These are phyloP conservation scores for Cephus rjabovi DNA, from an alignment of 2,888 invertebrate genomes.

Conservation along the genomic window DNA sequence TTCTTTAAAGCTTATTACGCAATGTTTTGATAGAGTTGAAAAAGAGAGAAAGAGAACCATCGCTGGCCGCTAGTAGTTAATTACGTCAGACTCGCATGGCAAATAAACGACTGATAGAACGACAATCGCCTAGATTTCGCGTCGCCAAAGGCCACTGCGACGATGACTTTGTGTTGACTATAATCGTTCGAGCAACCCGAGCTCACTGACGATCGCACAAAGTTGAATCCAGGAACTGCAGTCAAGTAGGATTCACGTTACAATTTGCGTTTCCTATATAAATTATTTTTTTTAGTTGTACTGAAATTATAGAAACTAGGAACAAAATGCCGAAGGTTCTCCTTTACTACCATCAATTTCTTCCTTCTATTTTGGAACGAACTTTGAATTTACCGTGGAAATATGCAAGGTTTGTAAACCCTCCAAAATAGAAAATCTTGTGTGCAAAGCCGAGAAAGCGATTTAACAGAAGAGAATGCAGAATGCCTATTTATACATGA, in stretches of 20 bases:
- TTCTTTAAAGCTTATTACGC: background rate
- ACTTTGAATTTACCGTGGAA: background rate
- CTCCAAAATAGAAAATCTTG: background rate
- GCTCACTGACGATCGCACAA: background rate
- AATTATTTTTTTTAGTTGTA: background rate
- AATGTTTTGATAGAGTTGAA: background rate
- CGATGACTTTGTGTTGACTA: background rate
- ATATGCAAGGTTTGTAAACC: background rate
- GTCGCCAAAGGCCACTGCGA: background rate
- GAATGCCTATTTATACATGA: background rate
- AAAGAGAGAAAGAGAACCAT: background rate
- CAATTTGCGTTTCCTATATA: background rate
- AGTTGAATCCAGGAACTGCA: background rate
- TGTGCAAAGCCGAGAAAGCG: background rate
- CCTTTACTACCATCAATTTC: background rate
- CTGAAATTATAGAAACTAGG: background rate
- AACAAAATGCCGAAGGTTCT: background rate
- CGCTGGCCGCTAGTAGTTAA: background rate
- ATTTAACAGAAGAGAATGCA: background rate
- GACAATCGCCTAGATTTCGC: background rate
- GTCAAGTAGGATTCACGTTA: background rate
- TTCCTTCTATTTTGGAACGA: background rate
- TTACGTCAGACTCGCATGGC: background rate
- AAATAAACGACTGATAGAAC: background rate
- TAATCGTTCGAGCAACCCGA: background rate